A percentile compares a stretch with the other conserved stretches of the same genome.
Evolutionary conservation across 1,140 invertebrate genomes (phyloP).

Genomic region (Tetragonula clypearis): DNA sequence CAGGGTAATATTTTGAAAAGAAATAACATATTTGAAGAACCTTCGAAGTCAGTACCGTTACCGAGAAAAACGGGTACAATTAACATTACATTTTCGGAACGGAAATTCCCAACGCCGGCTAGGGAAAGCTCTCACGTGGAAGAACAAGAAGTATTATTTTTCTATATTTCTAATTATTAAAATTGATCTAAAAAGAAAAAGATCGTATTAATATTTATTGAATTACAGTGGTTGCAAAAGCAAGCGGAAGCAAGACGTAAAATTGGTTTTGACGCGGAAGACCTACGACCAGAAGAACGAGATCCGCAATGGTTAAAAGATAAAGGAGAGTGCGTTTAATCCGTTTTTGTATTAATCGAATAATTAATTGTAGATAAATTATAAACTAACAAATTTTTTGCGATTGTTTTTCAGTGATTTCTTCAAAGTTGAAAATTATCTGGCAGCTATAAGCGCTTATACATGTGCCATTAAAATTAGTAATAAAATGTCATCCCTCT

Average conservation of each 20-base stretch:
- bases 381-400: conserved; percentile 26
- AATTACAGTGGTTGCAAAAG: conserved; percentile 88
- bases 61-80: conserved; percentile 84
- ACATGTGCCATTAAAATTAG: conserved; percentile 89
- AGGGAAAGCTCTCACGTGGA: conserved; percentile 88
- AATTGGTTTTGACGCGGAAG: conserved; percentile 88
- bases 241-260: conserved; percentile 88
- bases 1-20: conserved; percentile 59
- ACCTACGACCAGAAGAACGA: conserved; percentile 90
- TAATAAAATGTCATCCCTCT: conserved; percentile 88
- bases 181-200: background rate
- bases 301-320: conserved; percentile 91
- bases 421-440: conserved; percentile 87
- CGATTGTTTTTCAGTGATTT: conserved; percentile 84
- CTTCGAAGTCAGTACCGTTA: conserved; percentile 79
- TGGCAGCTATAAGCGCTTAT: conserved; percentile 91
- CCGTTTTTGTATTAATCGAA: background rate
- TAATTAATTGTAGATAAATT: conserved; percentile 1
- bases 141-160: conserved; percentile 86
- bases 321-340: conserved; percentile 88
- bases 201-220: background rate
- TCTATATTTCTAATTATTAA: background rate
- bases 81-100: conserved; percentile 87
- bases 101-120: conserved; percentile 91
- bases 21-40: conserved; percentile 63